A percentile compares a stretch with the other conserved stretches of the same genome.
These are phyloP conservation scores for Manis pentadactyla DNA, from an alignment of 2,797 vertebrate genomes.

Conservation along the genomic window DNA sequence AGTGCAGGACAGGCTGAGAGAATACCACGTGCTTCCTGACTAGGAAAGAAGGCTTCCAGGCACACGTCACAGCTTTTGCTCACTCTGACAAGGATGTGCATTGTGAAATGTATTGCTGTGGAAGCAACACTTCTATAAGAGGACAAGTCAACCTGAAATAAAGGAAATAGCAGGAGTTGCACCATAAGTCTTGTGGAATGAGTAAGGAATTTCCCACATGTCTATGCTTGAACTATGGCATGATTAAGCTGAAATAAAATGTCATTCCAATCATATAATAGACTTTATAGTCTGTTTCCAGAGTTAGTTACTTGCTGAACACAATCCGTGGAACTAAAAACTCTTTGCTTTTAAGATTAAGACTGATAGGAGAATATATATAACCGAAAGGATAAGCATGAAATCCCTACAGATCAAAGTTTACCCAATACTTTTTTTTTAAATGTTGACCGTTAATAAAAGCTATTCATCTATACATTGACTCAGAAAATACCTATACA, in stretches of 20 bases:
- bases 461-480: neutral
- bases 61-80: slow-evolving; percentile 38
- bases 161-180: slow-evolving; percentile 66
- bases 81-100: slow-evolving; percentile 63
- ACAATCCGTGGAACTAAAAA: neutral
- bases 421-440: neutral
- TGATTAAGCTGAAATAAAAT: slow-evolving; percentile 53
- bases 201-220: slow-evolving; percentile 62
- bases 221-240: slow-evolving; percentile 56
- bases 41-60: slow-evolving; percentile 85
- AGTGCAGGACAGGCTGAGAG: slow-evolving; percentile 86
- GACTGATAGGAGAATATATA: slow-evolving; percentile 4
- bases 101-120: slow-evolving; percentile 62
- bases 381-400: slow-evolving; percentile 17
- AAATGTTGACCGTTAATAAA: slow-evolving; percentile 34
- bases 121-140: slow-evolving; percentile 68
- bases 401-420: neutral
- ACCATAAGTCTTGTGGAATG: slow-evolving; percentile 56
- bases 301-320: slow-evolving; percentile 54
- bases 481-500: neutral
- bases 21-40: slow-evolving; percentile 85
- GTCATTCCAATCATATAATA: slow-evolving; percentile 38
- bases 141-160: slow-evolving; percentile 67
- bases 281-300: neutral
- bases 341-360: neutral